These are phyloP conservation scores for Channallabes apus DNA, from an alignment of 2,797 vertebrate species.

Conservation along the genomic window DNA sequence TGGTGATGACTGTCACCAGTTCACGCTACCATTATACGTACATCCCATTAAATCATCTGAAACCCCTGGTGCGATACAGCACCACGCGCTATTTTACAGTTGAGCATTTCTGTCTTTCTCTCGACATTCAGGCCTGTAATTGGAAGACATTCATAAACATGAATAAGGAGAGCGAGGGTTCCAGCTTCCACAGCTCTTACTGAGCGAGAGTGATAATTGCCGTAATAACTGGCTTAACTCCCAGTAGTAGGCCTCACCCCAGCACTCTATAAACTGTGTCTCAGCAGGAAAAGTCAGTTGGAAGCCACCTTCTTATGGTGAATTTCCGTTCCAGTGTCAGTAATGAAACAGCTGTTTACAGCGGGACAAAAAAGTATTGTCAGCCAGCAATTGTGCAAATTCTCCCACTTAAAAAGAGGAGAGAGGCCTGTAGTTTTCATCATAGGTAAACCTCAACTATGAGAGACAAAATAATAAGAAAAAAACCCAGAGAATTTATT, in stretches of 20 bases:
- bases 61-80: background rate
- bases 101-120: background rate
- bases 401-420: too few species aligned
- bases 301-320: background rate
- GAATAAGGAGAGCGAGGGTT: background rate
- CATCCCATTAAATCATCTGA: background rate
- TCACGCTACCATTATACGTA: background rate
- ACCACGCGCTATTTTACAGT: background rate
- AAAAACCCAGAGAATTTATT: too few species aligned
- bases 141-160: background rate
- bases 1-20: background rate
- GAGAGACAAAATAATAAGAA: too few species aligned
- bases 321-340: background rate
- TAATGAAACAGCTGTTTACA: too few species aligned
- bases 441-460: too few species aligned
- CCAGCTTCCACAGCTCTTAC: background rate
- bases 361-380: too few species aligned
- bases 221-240: slow-evolving; percentile 11
- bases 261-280: background rate
- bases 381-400: too few species aligned
- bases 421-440: too few species aligned
- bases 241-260: slow-evolving; percentile 16
- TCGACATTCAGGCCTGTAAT: background rate
- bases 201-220: slow-evolving; percentile 15
- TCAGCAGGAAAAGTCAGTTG: slow-evolving; percentile 1